Conservation (phyloP, 2,797 vertebrate species). For the Limnodromus scolopaceus region DNA sequence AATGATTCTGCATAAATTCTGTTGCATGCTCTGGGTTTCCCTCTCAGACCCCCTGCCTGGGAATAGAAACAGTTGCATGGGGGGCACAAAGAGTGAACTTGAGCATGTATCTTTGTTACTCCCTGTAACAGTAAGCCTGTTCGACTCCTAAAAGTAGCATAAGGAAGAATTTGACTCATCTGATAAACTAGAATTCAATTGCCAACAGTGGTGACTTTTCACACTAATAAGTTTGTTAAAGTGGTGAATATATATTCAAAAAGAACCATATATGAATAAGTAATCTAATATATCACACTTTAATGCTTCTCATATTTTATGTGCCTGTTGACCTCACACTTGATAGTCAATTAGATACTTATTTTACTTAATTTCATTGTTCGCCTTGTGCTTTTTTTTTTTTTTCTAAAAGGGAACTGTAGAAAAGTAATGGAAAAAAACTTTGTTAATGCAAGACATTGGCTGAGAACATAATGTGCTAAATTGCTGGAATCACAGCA, state of each 20-base stretch:
- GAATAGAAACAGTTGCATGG: background rate
- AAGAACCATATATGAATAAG: background rate
- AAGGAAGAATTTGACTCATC: background rate
- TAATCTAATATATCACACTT: background rate
- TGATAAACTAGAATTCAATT: background rate
- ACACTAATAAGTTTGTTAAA: background rate
- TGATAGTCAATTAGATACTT: background rate
- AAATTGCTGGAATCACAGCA: background rate
- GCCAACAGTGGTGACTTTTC: background rate
- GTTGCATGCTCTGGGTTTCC: background rate
- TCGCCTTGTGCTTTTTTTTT: background rate
- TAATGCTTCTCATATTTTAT: background rate
- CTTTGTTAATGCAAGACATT: background rate
- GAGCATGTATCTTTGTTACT: background rate
- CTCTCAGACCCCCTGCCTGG: background rate
- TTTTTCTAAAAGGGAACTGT: background rate
- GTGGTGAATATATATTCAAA: background rate
- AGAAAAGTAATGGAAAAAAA: background rate
- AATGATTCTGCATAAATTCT: background rate
- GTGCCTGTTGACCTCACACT: background rate
- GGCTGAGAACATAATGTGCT: background rate
- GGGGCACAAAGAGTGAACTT: accelerated
- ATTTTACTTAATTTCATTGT: background rate
- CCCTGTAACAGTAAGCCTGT: background rate
- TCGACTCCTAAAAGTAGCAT: background rate